Evolutionary conservation across 2,888 invertebrate genomes (phyloP), one percentile per base, ranked within the genome.

Genomic region (Oligia latruncula): DNA sequence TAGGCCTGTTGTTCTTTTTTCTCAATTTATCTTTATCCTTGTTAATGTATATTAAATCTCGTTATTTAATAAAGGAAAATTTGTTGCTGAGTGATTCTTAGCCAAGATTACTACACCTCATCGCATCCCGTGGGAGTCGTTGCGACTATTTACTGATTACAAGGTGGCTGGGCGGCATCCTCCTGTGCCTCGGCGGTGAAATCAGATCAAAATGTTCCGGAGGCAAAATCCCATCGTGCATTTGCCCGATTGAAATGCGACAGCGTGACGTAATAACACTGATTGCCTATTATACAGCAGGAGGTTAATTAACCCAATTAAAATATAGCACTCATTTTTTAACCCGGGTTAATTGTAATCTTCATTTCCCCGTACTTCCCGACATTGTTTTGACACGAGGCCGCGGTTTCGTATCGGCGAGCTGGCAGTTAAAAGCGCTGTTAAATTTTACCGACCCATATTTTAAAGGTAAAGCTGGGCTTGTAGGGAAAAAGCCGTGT

Each of bases 361-460:
- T 86, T 77, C 74, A 88, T 82, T 84, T 84, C 35, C 55, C 70
- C 40, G 70, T 55, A 66, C 55, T 76, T 83, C 35, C 67, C 62
- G 66, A 80, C 81, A 79, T 78, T 85, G 87, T 87, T 87, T 81
- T 85, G 87, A 88, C 84, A 81, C 71, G 79, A 87, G 78, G 73
- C 46, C 70, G 87, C 65, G 78, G 86, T 86, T 86, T 85, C 84
- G 82, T 88, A 86, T 81, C 71, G 79, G 76, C 62, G 75, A 66
- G 71, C 74, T 52, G 62, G 73, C 81, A 74, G 86, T 89, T 89
- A 88, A 88, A 89, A 86, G 86, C 78, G 79, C 75, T 79, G 83
- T 88, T 49, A 89, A 89, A 89, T 89, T 87, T 88, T 76, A 89
- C 81, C 71, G 85, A 73, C 76, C 83, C 71, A 82, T 86, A 85